A percentile compares a stretch with the other conserved stretches of the same genome.
phyloP scores from a whole-genome alignment of 2,888 invertebrate genomes.

The Eristalis pertinax region DNA sequence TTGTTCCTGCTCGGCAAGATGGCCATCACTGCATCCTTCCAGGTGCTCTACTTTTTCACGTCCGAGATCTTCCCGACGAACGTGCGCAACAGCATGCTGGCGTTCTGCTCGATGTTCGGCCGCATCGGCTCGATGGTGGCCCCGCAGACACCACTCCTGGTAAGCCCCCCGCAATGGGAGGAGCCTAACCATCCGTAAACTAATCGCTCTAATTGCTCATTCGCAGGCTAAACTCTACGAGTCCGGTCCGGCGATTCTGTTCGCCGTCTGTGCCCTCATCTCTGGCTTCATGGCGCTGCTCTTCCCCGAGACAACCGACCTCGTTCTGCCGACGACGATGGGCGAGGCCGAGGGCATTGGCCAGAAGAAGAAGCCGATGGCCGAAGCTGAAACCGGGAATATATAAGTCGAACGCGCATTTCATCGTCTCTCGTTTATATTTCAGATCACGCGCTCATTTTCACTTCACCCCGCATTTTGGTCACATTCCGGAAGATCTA shows the following conservation, averaged over 20 bases:
- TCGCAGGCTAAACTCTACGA: constrained; percentile 80
- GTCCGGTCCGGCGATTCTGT: constrained; percentile 83
- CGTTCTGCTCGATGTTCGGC: constrained; percentile 87
- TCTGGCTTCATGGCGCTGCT: constrained; percentile 84
- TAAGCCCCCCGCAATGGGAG: not conserved
- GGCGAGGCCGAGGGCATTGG: constrained; percentile 83
- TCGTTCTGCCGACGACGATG: constrained; percentile 85
- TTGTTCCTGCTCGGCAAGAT: constrained; percentile 85
- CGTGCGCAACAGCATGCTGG: constrained; percentile 85
- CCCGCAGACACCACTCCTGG: constrained; percentile 82
- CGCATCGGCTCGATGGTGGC: constrained; percentile 87
- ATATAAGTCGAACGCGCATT: not conserved
- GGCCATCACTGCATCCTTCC: constrained; percentile 86
- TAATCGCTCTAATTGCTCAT: not conserved
- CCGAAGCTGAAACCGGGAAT: constrained; percentile 13
- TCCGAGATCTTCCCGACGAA: constrained; percentile 88
- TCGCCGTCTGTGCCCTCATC: constrained; percentile 83
- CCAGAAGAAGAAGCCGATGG: constrained; percentile 13
- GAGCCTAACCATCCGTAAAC: not conserved
- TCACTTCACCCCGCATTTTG: not conserved
- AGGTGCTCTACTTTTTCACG: constrained; percentile 86
- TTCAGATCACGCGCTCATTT: constrained; percentile 12
- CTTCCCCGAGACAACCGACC: constrained; percentile 86
- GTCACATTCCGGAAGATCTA: constrained; percentile 30
- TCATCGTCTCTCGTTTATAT: not conserved